Conservation (phyloP, 2,888 invertebrate species). For the Hirtodrosophila trivittata region DNA sequence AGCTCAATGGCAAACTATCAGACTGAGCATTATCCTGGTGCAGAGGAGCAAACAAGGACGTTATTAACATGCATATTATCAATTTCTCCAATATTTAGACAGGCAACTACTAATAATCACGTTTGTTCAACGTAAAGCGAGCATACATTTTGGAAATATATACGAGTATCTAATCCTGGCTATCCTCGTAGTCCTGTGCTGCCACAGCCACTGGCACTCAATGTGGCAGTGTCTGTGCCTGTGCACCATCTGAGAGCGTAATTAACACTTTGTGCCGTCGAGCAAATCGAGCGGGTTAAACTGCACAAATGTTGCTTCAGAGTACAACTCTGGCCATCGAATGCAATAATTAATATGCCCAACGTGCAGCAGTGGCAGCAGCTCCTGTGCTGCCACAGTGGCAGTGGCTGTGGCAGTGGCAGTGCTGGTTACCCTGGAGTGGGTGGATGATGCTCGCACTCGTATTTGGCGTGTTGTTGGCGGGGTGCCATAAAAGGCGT, state of each 20-base stretch:
- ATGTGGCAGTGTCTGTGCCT: not conserved
- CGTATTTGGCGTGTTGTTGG: constrained; percentile 19
- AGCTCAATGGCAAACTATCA: constrained; percentile 26
- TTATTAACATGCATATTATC: constrained; percentile 50
- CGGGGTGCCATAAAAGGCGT: constrained; percentile 72
- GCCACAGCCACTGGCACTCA: no score
- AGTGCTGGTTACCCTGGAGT: constrained; percentile 7
- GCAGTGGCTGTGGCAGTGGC: not conserved
- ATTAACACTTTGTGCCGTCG: constrained; percentile 64
- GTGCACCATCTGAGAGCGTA: constrained; percentile 38
- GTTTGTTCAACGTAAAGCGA: constrained; percentile 65
- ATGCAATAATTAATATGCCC: constrained; percentile 77
- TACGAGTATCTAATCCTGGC: constrained; percentile 8
- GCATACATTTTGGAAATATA: constrained; percentile 56
- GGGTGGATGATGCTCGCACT: constrained; percentile 16
- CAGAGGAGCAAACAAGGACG: not conserved
- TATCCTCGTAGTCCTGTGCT: no score
- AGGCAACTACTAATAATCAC: constrained; percentile 70
- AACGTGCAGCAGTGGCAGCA: constrained; percentile 45
- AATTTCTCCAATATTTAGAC: constrained; percentile 73
- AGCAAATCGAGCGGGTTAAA: constrained; percentile 70
- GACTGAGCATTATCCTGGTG: constrained; percentile 23
- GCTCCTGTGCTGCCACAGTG: constrained; percentile 11
- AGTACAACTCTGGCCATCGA: constrained; percentile 30
- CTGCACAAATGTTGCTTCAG: constrained; percentile 42